phyloP scores from a whole-genome alignment of 2,113 vertebrate genomes.

The Perccottus glenii region DNA sequence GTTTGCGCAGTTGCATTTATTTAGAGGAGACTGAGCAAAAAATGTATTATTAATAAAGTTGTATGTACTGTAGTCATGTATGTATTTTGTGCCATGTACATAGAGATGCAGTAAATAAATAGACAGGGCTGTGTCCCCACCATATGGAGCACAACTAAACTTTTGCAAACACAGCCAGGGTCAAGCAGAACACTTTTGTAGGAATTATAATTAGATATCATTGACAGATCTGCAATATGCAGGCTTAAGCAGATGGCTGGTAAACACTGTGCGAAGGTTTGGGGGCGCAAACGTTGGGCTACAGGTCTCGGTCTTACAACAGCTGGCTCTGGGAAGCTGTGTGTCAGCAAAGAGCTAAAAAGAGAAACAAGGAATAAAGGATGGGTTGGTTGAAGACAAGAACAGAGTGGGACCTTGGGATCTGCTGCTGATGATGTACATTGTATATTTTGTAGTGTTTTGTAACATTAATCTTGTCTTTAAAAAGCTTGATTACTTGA shows the following conservation, averaged over 20 bases:
- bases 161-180: constrained; percentile 53
- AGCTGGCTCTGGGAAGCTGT: constrained; percentile 43
- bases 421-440: not conserved
- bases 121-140: constrained; percentile 7
- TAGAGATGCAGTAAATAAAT: not conserved
- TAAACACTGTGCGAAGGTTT: constrained; percentile 37
- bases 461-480: not conserved
- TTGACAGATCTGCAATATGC: constrained; percentile 67
- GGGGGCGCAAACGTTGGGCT: constrained; percentile 16
- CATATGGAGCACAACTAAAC: constrained; percentile 41
- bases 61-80: too few relatives aligned
- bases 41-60: not conserved
- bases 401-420: not conserved
- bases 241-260: constrained; percentile 67
- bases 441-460: too few relatives aligned
- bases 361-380: not conserved
- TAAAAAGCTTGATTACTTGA: not conserved
- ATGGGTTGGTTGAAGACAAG: not conserved
- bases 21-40: not conserved
- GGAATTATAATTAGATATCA: constrained; percentile 62
- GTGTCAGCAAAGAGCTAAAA: constrained; percentile 38
- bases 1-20: constrained; percentile 13
- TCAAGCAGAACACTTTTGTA: constrained; percentile 53
- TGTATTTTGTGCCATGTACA: too few relatives aligned
- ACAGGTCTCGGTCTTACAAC: constrained; percentile 45